Evolutionary conservation across 2,113 vertebrate species (phyloP), one percentile per base, ranked within the genome.

Genomic region (Apus apus): DNA sequence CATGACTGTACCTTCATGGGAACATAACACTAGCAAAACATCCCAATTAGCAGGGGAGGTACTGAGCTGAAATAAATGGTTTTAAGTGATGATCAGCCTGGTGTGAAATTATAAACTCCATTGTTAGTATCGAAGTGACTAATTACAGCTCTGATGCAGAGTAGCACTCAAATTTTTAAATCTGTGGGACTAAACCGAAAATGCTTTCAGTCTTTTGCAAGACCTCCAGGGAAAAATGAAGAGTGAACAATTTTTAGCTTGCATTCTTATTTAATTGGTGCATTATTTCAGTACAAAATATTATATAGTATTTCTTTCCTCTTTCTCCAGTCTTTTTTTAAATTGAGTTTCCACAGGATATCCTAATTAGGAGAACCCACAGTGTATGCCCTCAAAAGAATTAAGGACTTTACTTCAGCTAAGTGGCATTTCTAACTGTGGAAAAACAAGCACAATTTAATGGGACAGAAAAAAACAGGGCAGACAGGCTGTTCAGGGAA

Each of bases 101-200:
- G 72, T 97, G 93, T 96, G 85, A 96, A 96, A 96, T 95, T 57
- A 95, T 93, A 38, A 97, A 94, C 65, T 81, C 68, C 40, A 54
- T 81, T 93, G 85, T 95, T 89, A 92, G 10, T 72, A 90, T 77
- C 51, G 86, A 92, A 97, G 86, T 87, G 40, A 85, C 79, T 96
- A 92, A 96, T 96, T 96, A 84, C 85, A 80, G 58, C 78, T 82
- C 64, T 72, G 54, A 72, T 93, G 60, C 34, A 86, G 64, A 94
- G 80, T 68, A 88, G 23, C 51, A 74, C 34, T 84, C 61, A 43
- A 8, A 23, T 84, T 91, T 94, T 78, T 15, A 16, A 67, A 86
- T 77, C 48, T 45, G 29, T 18, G 53, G 25, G 29, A 22, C 86
- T 86, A 56, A 92, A 86, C 27, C 50, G 70, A 88, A 83, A 83